phyloP scores from a whole-genome alignment of 2,888 invertebrate genomes.

The Papilio elwesi region DNA sequence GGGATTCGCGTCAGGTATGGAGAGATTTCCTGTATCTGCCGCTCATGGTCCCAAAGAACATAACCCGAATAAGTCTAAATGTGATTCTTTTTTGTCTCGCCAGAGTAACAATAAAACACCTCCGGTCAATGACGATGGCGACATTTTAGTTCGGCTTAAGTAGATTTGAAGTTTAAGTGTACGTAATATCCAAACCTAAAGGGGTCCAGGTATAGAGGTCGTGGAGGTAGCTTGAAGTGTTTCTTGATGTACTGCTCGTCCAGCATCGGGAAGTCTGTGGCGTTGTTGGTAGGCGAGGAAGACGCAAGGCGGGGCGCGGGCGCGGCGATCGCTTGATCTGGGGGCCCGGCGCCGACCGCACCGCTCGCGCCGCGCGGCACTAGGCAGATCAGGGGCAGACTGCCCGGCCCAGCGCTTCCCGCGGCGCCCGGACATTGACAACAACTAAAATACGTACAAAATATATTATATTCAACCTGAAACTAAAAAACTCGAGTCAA shows the following conservation, averaged over 20 bases:
- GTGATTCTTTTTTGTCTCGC: too few relatives aligned
- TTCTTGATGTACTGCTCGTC: slow-evolving; percentile 71
- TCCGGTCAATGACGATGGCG: too few relatives aligned
- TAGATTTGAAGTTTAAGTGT: background rate
- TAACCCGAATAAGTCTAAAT: too few relatives aligned
- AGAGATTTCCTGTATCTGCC: too few relatives aligned
- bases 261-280: slow-evolving; percentile 59
- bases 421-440: slow-evolving; percentile 59
- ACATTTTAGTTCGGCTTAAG: too few relatives aligned
- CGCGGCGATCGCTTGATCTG: background rate
- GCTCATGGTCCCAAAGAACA: too few relatives aligned
- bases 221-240: slow-evolving; percentile 69
- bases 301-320: background rate
- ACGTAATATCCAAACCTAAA: slow-evolving; percentile 55
- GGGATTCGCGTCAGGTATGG: too few relatives aligned
- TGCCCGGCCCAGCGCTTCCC: slow-evolving; percentile 48
- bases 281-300: slow-evolving; percentile 43
- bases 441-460: slow-evolving; percentile 56
- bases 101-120: too few relatives aligned
- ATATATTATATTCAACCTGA: too few relatives aligned
- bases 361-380: slow-evolving; percentile 63
- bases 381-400: slow-evolving; percentile 70
- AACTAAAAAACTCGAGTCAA: slow-evolving; percentile 46
- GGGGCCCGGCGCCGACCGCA: background rate
- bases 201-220: slow-evolving; percentile 71